Percentiles rank a stretch among this genome's conserved stretches.
Conservation (phyloP, 2,888 invertebrate genomes). For the Eugnorisma glareosa region DNA sequence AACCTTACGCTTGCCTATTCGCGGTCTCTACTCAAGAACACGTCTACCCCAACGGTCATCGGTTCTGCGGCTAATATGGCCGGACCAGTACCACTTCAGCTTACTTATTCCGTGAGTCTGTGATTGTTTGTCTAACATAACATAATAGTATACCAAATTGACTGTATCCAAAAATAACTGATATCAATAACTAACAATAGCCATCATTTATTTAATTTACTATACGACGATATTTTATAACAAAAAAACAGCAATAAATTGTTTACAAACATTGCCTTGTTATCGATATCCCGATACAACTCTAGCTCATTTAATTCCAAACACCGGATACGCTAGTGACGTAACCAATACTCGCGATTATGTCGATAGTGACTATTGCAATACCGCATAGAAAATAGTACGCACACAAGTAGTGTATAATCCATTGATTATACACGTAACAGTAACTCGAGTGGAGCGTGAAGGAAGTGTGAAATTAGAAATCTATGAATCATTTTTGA, state of each 20-base stretch:
- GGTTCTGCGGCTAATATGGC: too few relatives aligned
- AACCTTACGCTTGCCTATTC: too few relatives aligned
- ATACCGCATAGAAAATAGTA: conserved; percentile 39
- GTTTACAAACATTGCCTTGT: conserved; percentile 11
- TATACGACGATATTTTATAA: neutral
- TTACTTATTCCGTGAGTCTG: too few relatives aligned
- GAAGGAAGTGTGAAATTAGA: conserved; percentile 48
- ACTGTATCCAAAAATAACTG: neutral
- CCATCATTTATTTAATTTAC: too few relatives aligned
- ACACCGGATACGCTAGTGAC: conserved; percentile 33
- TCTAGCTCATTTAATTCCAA: neutral
- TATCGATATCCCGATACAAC: conserved; percentile 15
- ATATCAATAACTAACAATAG: neutral
- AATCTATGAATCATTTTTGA: conserved; percentile 27
- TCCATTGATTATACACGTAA: conserved; percentile 20
- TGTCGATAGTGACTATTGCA: conserved; percentile 43
- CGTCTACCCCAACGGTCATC: too few relatives aligned
- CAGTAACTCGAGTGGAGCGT: conserved; percentile 15
- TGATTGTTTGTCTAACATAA: too few relatives aligned
- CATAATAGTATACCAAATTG: neutral
- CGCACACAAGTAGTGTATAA: conserved; percentile 15
- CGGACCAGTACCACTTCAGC: too few relatives aligned
- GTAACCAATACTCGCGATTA: conserved; percentile 37
- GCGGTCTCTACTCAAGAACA: too few relatives aligned
- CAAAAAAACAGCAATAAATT: neutral